Conservation (phyloP, 2,888 invertebrate genomes). For the Nephrotoma flavescens region DNA sequence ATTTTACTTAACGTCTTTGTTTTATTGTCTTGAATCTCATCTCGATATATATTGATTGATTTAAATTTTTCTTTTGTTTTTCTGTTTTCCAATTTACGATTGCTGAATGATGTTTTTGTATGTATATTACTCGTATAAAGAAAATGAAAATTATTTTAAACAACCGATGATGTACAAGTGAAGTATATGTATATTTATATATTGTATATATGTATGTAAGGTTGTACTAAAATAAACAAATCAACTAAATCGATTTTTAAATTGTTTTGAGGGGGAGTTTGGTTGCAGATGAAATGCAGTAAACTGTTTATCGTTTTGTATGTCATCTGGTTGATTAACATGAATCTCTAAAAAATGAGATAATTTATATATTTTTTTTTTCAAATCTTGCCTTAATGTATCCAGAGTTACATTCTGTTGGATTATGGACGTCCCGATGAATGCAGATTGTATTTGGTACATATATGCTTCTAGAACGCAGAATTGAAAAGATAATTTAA, state of each 20-base stretch:
- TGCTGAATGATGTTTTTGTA: not conserved
- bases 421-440: too few species aligned
- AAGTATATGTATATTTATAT: not conserved
- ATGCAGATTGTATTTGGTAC: too few species aligned
- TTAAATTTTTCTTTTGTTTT: not conserved
- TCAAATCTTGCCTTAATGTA: too few species aligned
- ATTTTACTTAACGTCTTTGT: not conserved
- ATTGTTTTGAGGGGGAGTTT: not conserved
- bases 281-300: not conserved
- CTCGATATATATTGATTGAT: not conserved
- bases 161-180: not conserved
- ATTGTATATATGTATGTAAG: not conserved
- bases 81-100: not conserved
- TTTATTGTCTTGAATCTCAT: not conserved
- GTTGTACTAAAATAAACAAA: not conserved
- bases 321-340: not conserved
- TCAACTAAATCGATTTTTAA: not conserved
- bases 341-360: not conserved
- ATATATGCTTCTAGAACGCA: too few species aligned
- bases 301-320: not conserved
- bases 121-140: not conserved
- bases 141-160: not conserved
- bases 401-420: too few species aligned
- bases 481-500: too few species aligned
- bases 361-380: too few species aligned